Evolutionary conservation across 2,888 invertebrate species (phyloP), one percentile per base, ranked within the genome.

Genomic region (Pandemis heparana): DNA sequence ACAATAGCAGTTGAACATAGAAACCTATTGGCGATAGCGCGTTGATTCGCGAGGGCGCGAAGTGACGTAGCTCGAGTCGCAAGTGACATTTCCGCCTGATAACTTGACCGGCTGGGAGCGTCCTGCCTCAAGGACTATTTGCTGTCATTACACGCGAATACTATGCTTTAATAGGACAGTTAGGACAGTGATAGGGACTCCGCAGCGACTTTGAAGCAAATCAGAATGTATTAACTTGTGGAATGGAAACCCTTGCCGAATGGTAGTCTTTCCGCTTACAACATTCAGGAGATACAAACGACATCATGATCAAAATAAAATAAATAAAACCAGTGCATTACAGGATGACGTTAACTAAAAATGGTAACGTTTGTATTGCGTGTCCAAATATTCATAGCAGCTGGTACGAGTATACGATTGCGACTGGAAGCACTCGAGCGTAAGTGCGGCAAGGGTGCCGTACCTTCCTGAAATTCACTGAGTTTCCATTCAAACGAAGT

Each of bases 11-110:
- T 12, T 56, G 23, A 56, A 56, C 56, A 56, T 56, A 56, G 56
- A 12, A 56, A 56, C 23, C 5, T 51, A 59, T 63, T 68, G 41
- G 23, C 59, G 46, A 64, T 64, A 64, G 53, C 14, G 41, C 51
- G 46, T 10, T 76, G 78, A 76, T 83, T 79, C 81, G 85, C 82
- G 86, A 89, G 86, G 86, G 87, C 80, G 85, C 82, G 77, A 80
- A 83, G 81, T 85, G 83, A 85, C 83, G 83, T 76, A 73, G 76
- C 80, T 84, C 80, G 64, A 38, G 63, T 68, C 85, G 83, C 90
- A 89, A 92, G 88, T 91, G 92, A 90, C 87, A 88, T 88, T 88
- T 93, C 92, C 93, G 92, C 80, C 82, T 84, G 90, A 91, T 91
- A 90, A 87, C 84, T 86, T 79, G 78, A 61, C 71, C 74, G 75